These are phyloP conservation scores for Cacatua alba DNA, from an alignment of 2,113 vertebrate genomes.

Conservation along the genomic window DNA sequence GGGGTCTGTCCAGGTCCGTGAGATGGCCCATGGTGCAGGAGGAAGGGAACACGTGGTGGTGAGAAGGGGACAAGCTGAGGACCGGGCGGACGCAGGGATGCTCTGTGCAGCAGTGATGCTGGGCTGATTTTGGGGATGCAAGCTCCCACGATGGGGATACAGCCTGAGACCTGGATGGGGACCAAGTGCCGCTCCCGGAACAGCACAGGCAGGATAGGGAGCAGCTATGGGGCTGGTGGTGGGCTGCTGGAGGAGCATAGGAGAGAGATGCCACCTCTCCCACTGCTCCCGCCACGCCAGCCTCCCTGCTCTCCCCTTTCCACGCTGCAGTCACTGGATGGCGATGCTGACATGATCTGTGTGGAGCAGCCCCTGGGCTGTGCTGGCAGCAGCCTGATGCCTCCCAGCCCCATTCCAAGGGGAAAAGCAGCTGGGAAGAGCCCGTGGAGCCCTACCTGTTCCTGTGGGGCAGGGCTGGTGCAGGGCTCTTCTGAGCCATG, in stretches of 20 bases:
- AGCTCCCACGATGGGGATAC: background rate
- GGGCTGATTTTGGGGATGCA: background rate
- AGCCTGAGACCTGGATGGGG: background rate
- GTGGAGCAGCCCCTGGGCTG: background rate
- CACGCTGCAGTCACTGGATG: background rate
- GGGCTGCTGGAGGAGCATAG: background rate
- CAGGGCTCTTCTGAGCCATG: background rate
- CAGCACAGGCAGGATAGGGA: background rate
- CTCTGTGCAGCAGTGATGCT: background rate
- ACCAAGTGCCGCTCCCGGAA: rapidly evolving
- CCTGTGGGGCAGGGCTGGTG: background rate
- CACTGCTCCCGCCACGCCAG: background rate
- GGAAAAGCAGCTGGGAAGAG: background rate
- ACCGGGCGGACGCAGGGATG: background rate
- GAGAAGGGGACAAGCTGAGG: background rate
- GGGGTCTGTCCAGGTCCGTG: background rate
- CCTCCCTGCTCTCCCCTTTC: background rate
- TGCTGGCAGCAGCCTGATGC: background rate
- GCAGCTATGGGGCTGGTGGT: rapidly evolving
- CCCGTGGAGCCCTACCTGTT: too few relatives aligned
- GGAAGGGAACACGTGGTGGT: background rate
- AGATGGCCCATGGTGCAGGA: background rate
- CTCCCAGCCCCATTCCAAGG: background rate
- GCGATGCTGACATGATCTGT: background rate
- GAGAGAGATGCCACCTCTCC: background rate